Base-by-base conservation (phyloP, 2,888 invertebrate species). In the Drosophila rellima region DNA sequence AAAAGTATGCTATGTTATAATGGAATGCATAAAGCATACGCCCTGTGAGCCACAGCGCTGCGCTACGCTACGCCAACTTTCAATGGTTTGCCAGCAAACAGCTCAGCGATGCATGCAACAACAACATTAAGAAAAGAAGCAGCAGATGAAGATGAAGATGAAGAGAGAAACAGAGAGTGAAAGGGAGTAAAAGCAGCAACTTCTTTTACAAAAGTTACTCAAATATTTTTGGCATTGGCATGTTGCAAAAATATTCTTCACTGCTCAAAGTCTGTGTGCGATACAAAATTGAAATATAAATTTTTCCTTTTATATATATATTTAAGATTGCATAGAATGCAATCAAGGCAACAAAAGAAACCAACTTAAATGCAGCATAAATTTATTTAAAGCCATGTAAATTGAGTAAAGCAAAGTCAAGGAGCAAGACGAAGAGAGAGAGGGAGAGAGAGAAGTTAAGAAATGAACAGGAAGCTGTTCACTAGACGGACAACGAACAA, bases 1-100 rank as follows among this genome's bases (percentile, higher is more conserved):
- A 62, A 80, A 84, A 80, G 88, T 82, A 82, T 84, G 88, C 78
- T 73, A 82, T 84, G 88, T 75, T 73, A 82, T 77, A 82, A 78
- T 67, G 72, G 83, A 84, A 87, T 82, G 82, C 82, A 82, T 74
- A 85, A 80, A 85, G 88, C 67, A 85, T 82, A 73, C 74, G 85
- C 80, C 73, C 69, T 62, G 77, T 79, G 65, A 40, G 61, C 64
- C 63, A 62, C 18, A 29, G 42, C 47, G 47, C 47, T 18, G 42
- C 52, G 47, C 52, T 18, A 42, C 37, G 56, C 39, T 23, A 35
- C 61, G 60, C 20, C 44, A 45, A 35, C 15, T 56, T 45, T 45
- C 50, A 60, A 51, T 60, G 48, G 40, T 42, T 59, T 29, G 33
- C 31, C 50, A 39, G 37, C 42, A 55, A 59, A 29, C 47, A 18